A percentile compares a stretch with the other conserved stretches of the same genome.
These are phyloP conservation scores for Neria commutata DNA, from an alignment of 2,888 invertebrate genomes.

Conservation along the genomic window DNA sequence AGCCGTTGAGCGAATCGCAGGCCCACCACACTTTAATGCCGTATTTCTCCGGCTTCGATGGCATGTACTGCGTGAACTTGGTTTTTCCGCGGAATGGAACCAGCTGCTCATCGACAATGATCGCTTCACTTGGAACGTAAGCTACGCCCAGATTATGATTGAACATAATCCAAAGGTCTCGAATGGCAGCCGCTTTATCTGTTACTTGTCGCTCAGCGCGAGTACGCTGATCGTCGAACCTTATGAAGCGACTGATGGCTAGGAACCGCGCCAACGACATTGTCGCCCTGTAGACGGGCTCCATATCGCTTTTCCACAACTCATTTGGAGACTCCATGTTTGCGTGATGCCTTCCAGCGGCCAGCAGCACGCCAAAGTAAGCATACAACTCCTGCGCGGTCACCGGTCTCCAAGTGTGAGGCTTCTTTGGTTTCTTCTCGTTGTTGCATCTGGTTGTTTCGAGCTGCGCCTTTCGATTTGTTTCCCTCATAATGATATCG, in stretches of 20 bases:
- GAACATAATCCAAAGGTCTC: not conserved
- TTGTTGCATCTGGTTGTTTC: too few relatives aligned
- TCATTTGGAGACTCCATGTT: too few relatives aligned
- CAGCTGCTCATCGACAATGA: not conserved
- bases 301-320: too few relatives aligned
- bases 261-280: not conserved
- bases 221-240: not conserved
- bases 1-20: constrained; percentile 23
- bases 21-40: constrained; percentile 17
- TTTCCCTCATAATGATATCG: too few relatives aligned
- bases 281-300: not conserved
- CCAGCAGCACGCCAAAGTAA: too few relatives aligned
- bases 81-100: not conserved
- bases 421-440: too few relatives aligned
- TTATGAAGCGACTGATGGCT: not conserved
- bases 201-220: not conserved
- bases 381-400: too few relatives aligned
- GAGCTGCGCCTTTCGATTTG: too few relatives aligned
- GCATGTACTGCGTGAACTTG: constrained; percentile 7
- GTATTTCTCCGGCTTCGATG: constrained; percentile 10
- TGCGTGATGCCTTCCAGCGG: too few relatives aligned
- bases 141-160: not conserved
- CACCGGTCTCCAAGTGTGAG: too few relatives aligned
- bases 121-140: not conserved
- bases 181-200: constrained; percentile 1